These are phyloP conservation scores for Leiothrix lutea DNA, from an alignment of 2,113 vertebrate genomes.

Conservation along the genomic window DNA sequence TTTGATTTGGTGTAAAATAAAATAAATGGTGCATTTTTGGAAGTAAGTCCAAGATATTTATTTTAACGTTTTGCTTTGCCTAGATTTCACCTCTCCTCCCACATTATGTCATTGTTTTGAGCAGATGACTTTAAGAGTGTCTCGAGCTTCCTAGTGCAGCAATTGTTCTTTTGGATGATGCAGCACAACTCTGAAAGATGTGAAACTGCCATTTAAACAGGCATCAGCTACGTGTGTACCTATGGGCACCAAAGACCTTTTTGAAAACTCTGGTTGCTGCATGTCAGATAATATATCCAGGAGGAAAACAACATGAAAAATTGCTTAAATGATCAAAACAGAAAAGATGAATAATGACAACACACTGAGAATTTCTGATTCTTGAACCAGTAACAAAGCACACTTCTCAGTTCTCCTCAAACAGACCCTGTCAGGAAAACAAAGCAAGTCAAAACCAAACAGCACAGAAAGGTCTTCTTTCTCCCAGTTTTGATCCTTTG, in stretches of 20 bases:
- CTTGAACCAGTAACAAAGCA: constrained; percentile 12
- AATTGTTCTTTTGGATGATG: not conserved
- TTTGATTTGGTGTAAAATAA: not conserved
- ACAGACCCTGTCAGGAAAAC: constrained; percentile 28
- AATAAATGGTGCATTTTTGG: not conserved
- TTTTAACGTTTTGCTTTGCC: not conserved
- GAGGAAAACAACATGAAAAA: constrained; percentile 30
- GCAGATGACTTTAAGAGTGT: not conserved
- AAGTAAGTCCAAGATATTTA: not conserved
- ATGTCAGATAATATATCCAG: constrained; percentile 27
- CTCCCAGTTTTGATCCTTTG: not conserved
- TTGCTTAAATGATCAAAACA: constrained; percentile 49
- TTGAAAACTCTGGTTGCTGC: not conserved
- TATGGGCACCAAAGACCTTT: constrained; percentile 7
- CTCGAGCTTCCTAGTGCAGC: not conserved
- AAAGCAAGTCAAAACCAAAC: constrained; percentile 17
- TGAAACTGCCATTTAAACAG: constrained; percentile 27
- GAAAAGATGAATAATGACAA: constrained; percentile 1
- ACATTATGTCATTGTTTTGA: not conserved
- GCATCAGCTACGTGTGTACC: not conserved
- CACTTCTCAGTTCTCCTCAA: not conserved
- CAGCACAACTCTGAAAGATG: not conserved
- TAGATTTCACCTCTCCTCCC: not conserved
- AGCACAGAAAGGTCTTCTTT: not conserved
- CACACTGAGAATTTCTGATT: not conserved